Evolutionary conservation across 2,113 vertebrate genomes (phyloP).

Genomic region (Nycticorax nycticorax): DNA sequence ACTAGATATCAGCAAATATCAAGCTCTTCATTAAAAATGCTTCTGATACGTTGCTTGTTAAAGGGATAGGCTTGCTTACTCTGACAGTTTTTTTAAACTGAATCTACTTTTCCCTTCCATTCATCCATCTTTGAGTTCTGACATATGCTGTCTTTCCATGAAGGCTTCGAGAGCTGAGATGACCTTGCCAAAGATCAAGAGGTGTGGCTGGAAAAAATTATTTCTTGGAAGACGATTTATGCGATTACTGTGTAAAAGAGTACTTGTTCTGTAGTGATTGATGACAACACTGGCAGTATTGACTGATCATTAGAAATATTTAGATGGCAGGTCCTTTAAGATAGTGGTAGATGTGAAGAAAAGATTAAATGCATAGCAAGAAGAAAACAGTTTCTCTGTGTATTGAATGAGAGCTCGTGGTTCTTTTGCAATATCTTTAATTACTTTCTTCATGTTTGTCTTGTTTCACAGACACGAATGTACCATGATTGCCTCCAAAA

Average conservation of each 20-base stretch:
- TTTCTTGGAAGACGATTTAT: constrained; percentile 71
- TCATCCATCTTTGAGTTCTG: constrained; percentile 49
- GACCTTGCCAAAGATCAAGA: constrained; percentile 74
- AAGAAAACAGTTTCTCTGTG: not conserved
- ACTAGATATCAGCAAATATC: not conserved
- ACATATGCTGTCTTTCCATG: constrained; percentile 13
- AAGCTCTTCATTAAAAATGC: not conserved
- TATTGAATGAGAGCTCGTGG: not conserved
- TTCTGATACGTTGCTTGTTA: not conserved
- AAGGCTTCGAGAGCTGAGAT: constrained; percentile 35
- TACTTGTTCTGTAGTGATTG: constrained; percentile 72
- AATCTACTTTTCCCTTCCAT: constrained; percentile 20
- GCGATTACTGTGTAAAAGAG: constrained; percentile 68
- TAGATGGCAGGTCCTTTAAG: constrained; percentile 68
- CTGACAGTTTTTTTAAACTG: not conserved
- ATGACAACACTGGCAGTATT: constrained; percentile 67
- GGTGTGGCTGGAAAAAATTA: constrained; percentile 73
- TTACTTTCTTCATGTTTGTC: constrained; percentile 36
- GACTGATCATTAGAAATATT: constrained; percentile 77
- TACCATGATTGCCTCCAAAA: not conserved
- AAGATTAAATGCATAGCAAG: constrained; percentile 43
- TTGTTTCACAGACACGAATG: not conserved
- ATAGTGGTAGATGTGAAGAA: constrained; percentile 24
- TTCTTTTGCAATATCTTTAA: constrained; percentile 21
- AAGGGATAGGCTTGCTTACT: not conserved